A percentile compares a stretch with the other conserved stretches of the same genome.
These are phyloP conservation scores for Luperina testacea DNA, from an alignment of 2,888 invertebrate genomes.

Conservation along the genomic window DNA sequence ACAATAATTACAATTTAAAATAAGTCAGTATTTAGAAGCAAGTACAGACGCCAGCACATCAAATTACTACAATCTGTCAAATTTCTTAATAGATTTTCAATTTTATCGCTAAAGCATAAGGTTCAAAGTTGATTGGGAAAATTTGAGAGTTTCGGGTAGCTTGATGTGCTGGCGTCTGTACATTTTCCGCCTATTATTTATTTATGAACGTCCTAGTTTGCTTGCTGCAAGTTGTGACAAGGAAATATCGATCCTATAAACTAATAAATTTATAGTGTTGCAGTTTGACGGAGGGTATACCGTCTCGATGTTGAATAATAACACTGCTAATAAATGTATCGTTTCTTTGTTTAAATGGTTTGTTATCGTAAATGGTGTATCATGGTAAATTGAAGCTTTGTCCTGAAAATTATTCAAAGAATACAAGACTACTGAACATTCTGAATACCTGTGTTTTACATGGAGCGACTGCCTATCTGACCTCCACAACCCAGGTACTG, in stretches of 20 bases:
- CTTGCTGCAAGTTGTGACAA: slow-evolving; percentile 32
- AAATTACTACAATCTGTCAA: too few relatives aligned
- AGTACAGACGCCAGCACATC: not conserved
- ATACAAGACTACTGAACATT: not conserved
- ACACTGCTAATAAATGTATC: not conserved
- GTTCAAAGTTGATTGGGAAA: too few relatives aligned
- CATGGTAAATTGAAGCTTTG: too few relatives aligned
- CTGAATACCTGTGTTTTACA: too few relatives aligned
- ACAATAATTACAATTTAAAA: not conserved
- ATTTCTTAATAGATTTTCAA: too few relatives aligned
- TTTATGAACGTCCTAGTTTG: slow-evolving; percentile 36
- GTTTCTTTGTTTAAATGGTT: not conserved
- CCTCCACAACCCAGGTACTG: too few relatives aligned
- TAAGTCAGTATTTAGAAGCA: not conserved
- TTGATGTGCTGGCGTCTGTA: too few relatives aligned
- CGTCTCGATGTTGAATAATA: not conserved
- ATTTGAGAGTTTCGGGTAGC: too few relatives aligned
- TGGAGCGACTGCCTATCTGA: too few relatives aligned
- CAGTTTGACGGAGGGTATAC: slow-evolving; percentile 5
- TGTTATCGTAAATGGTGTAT: not conserved
- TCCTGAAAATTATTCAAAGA: not conserved
- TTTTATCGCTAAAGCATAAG: too few relatives aligned
- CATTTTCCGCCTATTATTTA: not conserved
- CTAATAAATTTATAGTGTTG: slow-evolving; percentile 50
- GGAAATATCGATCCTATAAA: slow-evolving; percentile 43